Evolutionary conservation across 1,140 invertebrate genomes (phyloP).

Genomic region (Augochlora pura): DNA sequence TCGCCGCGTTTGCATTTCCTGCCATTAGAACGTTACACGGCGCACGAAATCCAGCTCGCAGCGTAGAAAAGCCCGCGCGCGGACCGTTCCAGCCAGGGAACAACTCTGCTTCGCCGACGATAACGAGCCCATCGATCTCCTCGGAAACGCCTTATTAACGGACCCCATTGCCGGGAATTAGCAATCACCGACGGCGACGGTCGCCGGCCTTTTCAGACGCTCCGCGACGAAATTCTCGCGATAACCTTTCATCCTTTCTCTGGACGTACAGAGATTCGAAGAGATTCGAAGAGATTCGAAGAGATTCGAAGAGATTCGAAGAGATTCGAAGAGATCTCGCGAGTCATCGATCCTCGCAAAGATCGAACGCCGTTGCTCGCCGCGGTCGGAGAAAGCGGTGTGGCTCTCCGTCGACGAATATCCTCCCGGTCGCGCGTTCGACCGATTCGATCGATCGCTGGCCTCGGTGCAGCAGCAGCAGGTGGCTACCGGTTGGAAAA

Average conservation of each 20-base stretch:
- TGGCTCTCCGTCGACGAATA: constrained; percentile 18
- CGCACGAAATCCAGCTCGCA: constrained; percentile 13
- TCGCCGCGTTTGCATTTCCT: constrained; percentile 6
- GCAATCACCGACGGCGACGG: neutral
- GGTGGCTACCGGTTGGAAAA: neutral
- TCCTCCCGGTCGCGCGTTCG: constrained; percentile 1
- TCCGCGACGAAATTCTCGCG: neutral
- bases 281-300: no score
- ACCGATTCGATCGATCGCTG: neutral
- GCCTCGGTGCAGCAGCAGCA: neutral
- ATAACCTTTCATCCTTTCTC: no score
- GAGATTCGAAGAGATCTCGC: no score
- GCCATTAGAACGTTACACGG: constrained; percentile 35
- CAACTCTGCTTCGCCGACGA: neutral
- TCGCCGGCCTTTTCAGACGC: neutral
- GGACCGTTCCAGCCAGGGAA: neutral
- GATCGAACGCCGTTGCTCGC: neutral
- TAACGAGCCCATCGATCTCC: neutral
- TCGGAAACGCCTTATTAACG: neutral
- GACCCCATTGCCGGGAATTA: neutral
- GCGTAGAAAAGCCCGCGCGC: constrained; percentile 5
- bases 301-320: no score
- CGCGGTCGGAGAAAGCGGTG: constrained; percentile 8
- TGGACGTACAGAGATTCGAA: no score
- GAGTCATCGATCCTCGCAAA: neutral